Evolutionary conservation across 2,888 invertebrate genomes (phyloP).

Genomic region (Amphipoea lucens): DNA sequence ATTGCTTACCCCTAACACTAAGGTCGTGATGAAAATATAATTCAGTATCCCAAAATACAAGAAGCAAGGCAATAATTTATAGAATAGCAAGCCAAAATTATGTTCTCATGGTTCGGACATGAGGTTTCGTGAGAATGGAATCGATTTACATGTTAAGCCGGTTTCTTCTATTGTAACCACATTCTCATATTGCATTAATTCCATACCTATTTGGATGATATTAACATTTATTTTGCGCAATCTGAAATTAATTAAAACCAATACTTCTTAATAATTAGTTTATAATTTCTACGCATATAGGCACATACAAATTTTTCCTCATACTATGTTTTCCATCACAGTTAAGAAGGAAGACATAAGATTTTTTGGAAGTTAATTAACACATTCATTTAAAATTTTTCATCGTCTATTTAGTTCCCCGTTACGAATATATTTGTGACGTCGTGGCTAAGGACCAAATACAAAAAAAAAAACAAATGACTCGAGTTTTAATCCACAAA

Average conservation of each 20-base stretch:
- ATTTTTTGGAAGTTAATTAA: not conserved
- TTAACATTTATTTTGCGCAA: slow-evolving; percentile 11
- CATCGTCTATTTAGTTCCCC: not conserved
- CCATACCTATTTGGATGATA: not conserved
- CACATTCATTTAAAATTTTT: not conserved
- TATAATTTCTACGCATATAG: not conserved
- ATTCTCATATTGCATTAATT: slow-evolving; percentile 11
- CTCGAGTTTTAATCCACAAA: slow-evolving; percentile 22
- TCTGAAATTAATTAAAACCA: not conserved
- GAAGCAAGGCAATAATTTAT: slow-evolving; percentile 22
- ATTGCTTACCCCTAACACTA: not conserved
- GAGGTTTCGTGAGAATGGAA: slow-evolving; percentile 16
- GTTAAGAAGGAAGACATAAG: not conserved
- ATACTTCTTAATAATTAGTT: not conserved
- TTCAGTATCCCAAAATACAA: not conserved
- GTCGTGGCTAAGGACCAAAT: not conserved
- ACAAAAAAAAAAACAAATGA: not conserved
- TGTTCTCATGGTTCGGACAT: slow-evolving; percentile 41
- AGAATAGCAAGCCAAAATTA: slow-evolving; percentile 9
- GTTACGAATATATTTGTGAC: not conserved
- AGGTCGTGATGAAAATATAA: slow-evolving; percentile 5
- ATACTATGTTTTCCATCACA: not conserved
- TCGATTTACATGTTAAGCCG: slow-evolving; percentile 21
- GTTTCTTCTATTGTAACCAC: slow-evolving; percentile 33
- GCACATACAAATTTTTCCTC: not conserved